Percentiles rank a stretch among this genome's conserved stretches.
Evolutionary conservation across 2,113 vertebrate genomes (phyloP).

Genomic region (Ciconia maguari): DNA sequence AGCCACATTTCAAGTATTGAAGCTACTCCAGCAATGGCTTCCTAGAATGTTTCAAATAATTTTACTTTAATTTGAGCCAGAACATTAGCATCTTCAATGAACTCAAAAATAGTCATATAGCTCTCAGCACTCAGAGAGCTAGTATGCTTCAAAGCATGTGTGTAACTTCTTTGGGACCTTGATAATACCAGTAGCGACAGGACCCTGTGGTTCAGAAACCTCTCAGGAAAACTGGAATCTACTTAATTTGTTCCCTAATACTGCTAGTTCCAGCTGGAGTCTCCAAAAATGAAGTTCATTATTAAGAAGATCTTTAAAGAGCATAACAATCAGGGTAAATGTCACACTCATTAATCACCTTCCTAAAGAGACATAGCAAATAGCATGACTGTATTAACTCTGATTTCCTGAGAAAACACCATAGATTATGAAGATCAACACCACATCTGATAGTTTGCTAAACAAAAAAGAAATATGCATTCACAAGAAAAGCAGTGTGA

Average conservation of each 20-base stretch:
- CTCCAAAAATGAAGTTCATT: slow-evolving; percentile 30
- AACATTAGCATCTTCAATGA: slow-evolving; percentile 15
- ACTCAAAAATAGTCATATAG: background rate
- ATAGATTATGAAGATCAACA: background rate
- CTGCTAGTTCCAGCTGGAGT: slow-evolving; percentile 8
- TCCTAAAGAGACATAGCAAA: slow-evolving; percentile 44
- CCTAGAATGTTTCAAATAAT: slow-evolving; percentile 37
- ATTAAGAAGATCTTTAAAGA: slow-evolving; percentile 46
- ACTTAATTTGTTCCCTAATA: slow-evolving; percentile 1
- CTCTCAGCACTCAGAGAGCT: background rate
- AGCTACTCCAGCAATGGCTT: slow-evolving; percentile 11
- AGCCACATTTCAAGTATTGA: background rate
- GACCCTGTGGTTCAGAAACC: background rate
- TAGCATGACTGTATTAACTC: slow-evolving; percentile 36
- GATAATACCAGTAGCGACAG: background rate
- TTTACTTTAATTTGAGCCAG: slow-evolving; percentile 35
- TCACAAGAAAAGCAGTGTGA: background rate
- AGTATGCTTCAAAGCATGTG: background rate
- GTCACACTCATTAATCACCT: slow-evolving; percentile 64
- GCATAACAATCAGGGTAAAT: slow-evolving; percentile 64
- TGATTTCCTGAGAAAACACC: slow-evolving; percentile 46
- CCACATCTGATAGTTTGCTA: background rate
- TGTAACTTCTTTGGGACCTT: background rate
- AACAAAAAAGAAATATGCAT: background rate
- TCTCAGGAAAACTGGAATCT: background rate